A percentile compares a stretch with the other conserved stretches of the same genome.
Conservation (phyloP, 23 tunicate genomes). For the Halocynthia roretzi region DNA sequence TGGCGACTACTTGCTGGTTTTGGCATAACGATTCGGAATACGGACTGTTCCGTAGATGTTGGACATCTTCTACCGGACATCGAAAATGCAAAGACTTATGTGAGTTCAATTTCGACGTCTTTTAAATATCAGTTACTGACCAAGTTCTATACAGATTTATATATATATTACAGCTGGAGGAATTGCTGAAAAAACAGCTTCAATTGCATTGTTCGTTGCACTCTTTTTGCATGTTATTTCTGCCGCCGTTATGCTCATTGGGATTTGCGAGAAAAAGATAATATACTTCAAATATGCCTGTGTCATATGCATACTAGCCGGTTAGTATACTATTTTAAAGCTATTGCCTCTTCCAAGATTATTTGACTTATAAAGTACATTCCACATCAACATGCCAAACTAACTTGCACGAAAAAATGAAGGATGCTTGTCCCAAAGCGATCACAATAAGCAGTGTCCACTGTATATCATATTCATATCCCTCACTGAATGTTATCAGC, state of each 20-base stretch:
- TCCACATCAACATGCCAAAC: no score
- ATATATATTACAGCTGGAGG: not conserved
- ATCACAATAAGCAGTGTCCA: no score
- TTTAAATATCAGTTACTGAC: not conserved
- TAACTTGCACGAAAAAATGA: no score
- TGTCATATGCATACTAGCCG: slow-evolving; percentile 1
- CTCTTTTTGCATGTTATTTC: slow-evolving; percentile 11
- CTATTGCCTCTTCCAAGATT: no score
- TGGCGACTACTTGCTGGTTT: slow-evolving; percentile 18
- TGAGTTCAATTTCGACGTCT: not conserved
- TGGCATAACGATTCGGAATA: not conserved
- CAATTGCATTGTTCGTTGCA: slow-evolving; percentile 8
- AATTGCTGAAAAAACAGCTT: slow-evolving; percentile 15
- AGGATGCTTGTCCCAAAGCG: no score
- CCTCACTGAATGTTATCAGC: no score
- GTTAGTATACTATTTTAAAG: no score
- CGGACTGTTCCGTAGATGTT: slow-evolving; percentile 17
- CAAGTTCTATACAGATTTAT: not conserved
- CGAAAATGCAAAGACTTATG: slow-evolving; percentile 9
- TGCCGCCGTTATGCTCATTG: slow-evolving; percentile 4
- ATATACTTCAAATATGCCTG: slow-evolving; percentile 11
- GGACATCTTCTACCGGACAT: not conserved
- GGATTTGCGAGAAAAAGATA: not conserved
- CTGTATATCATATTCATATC: no score
- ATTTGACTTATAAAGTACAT: no score